Percentiles rank a stretch among this genome's conserved stretches.
These are phyloP conservation scores for Glossophaga mutica DNA, from an alignment of 2,797 vertebrate species.

Conservation along the genomic window DNA sequence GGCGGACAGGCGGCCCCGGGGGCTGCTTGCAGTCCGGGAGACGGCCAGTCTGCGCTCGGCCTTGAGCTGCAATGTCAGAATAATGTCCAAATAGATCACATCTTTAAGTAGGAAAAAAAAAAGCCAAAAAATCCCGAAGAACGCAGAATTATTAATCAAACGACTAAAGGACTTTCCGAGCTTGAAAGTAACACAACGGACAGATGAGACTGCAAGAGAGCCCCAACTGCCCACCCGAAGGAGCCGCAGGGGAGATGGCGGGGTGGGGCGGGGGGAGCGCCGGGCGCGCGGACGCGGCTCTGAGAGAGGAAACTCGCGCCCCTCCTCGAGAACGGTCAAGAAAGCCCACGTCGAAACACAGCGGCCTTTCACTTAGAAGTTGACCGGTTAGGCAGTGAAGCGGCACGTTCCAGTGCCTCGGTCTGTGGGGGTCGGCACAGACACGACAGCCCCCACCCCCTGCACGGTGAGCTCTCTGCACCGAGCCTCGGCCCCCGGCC, in stretches of 20 bases:
- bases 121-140: background rate
- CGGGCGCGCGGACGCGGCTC: background rate
- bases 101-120: background rate
- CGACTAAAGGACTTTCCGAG: background rate
- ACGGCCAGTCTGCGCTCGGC: background rate
- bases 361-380: background rate
- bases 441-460: no score
- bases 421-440: background rate
- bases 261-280: background rate
- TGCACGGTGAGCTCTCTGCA: no score
- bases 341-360: background rate
- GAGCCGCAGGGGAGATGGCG: background rate
- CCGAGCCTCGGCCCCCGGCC: no score
- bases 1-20: rapidly evolving
- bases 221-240: background rate
- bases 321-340: background rate
- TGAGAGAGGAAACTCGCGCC: background rate
- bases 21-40: background rate
- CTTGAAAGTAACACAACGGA: background rate
- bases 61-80: background rate
- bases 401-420: rapidly evolving
- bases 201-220: background rate
- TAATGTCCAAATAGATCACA: background rate
- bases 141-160: background rate
- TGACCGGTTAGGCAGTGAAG: no score